A percentile compares a stretch with the other conserved stretches of the same genome.
Conservation (phyloP, 2,888 invertebrate species). For the Drosophila glabriapex region DNA sequence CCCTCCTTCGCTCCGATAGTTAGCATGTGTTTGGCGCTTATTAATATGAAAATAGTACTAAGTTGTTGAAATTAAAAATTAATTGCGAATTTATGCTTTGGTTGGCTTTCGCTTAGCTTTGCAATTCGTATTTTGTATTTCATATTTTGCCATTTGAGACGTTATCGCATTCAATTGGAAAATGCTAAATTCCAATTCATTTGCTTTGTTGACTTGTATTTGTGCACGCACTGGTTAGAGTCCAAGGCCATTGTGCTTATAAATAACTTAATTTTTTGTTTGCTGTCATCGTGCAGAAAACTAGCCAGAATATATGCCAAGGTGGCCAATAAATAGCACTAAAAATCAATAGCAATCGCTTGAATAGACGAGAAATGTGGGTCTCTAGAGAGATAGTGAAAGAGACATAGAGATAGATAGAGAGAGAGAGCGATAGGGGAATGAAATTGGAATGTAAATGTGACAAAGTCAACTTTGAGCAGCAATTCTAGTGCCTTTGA, state of each 20-base stretch:
- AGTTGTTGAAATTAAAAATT: slow-evolving; percentile 57
- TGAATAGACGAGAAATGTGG: slow-evolving; percentile 25
- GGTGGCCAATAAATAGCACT: slow-evolving; percentile 55
- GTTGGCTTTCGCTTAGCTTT: slow-evolving; percentile 2
- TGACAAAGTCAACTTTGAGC: slow-evolving; percentile 17
- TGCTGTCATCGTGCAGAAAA: slow-evolving; percentile 46
- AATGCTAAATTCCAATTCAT: slow-evolving; percentile 51
- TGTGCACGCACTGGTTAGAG: slow-evolving; percentile 62
- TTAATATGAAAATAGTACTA: slow-evolving; percentile 62
- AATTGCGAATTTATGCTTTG: slow-evolving; percentile 67
- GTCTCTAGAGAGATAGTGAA: neutral
- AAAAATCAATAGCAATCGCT: slow-evolving; percentile 65
- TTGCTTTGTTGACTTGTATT: slow-evolving; percentile 66
- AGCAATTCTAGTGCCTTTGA: slow-evolving; percentile 6
- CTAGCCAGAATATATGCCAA: slow-evolving; percentile 60
- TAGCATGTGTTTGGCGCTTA: slow-evolving; percentile 70
- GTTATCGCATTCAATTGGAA: slow-evolving; percentile 17
- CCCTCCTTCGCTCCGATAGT: slow-evolving; percentile 17
- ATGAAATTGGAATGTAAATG: slow-evolving; percentile 26
- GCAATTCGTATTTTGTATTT: slow-evolving; percentile 11
- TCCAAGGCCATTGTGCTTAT: slow-evolving; percentile 66
- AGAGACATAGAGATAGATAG: neutral
- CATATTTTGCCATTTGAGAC: slow-evolving; percentile 18
- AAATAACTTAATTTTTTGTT: slow-evolving; percentile 67
- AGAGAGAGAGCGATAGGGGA: neutral